These are phyloP conservation scores for Carcinoscorpius rotundicauda DNA, from an alignment of 1,140 invertebrate genomes.

Conservation along the genomic window DNA sequence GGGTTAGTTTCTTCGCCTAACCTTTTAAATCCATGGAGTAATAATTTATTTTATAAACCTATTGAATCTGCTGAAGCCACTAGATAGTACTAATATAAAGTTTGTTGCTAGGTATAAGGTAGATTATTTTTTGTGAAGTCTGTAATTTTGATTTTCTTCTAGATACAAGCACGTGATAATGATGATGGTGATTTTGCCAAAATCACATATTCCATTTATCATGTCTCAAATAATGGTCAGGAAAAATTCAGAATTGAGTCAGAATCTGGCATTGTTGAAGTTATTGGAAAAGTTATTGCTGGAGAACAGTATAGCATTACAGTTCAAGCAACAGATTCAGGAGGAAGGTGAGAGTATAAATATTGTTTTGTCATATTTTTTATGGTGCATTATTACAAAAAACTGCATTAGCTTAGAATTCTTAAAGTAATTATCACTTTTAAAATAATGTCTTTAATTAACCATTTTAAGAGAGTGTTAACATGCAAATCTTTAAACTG, in stretches of 20 bases:
- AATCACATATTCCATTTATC: conserved; percentile 68
- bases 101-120: too few species aligned
- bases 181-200: conserved; percentile 70
- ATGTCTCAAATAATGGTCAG: conserved; percentile 75
- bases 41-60: too few species aligned
- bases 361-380: neutral
- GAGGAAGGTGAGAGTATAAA: conserved; percentile 15
- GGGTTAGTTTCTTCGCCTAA: too few species aligned
- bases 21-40: too few species aligned
- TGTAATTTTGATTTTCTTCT: neutral
- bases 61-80: too few species aligned
- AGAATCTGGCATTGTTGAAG: conserved; percentile 54
- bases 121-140: too few species aligned
- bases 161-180: conserved; percentile 67
- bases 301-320: conserved; percentile 81
- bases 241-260: conserved; percentile 73
- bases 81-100: too few species aligned
- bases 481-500: too few species aligned
- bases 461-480: too few species aligned
- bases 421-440: too few species aligned
- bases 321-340: conserved; percentile 49
- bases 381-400: neutral
- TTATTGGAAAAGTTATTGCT: conserved; percentile 54
- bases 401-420: too few species aligned
- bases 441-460: too few species aligned